Base-by-base conservation (phyloP, 1,140 invertebrate genomes). In the Sinella curviseta region DNA sequence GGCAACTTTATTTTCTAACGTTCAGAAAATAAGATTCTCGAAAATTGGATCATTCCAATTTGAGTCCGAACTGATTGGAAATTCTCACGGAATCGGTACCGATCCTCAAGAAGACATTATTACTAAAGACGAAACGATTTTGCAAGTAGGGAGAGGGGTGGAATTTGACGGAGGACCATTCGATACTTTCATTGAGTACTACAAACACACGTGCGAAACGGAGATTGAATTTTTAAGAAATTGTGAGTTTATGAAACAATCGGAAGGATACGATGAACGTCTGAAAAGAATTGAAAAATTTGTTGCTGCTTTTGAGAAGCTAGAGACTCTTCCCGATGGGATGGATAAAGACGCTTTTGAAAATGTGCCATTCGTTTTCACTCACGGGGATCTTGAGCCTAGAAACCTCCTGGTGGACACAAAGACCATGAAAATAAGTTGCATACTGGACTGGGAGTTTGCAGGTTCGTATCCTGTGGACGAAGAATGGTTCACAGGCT, bases 401-500 rank as follows among this genome's bases (percentile, higher is more conserved):
- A n/a, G 65, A 12, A 78, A 78, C 34, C 70, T 78, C n/a, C n/a
- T 78, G 4, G 65, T 78, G 20, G 30, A 78, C 60, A 34, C 4
- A n/a, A 33, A 65, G 14, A 78, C 77, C 4, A 20, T 75, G 33
- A 26, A 48, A 16, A 35, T 78, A 4, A 70, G 30, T 1, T 17
- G 57, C 2, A 35, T 78, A 4, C 20, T 67, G n/a, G 77, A 78
- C 28, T 78, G 12, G 28, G 77, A 78, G 33, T 78, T 67, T 67
- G 12, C 77, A 24, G 77, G 77, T 24, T 14, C 77, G 24, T 78
- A 8, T 31, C 77, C 77, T 12, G 24, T 36, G 1, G 57, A 78
- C 34, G 60, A 78, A 33, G 77, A 78, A 2, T 78, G 77, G 77
- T 70, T 78, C 35, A 57, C 33, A 12, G 77, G 77, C 36, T 78